A percentile compares a stretch with the other conserved stretches of the same genome.
Evolutionary conservation across 2,888 invertebrate species (phyloP).

Genomic region (Hipparchia sbordonii): DNA sequence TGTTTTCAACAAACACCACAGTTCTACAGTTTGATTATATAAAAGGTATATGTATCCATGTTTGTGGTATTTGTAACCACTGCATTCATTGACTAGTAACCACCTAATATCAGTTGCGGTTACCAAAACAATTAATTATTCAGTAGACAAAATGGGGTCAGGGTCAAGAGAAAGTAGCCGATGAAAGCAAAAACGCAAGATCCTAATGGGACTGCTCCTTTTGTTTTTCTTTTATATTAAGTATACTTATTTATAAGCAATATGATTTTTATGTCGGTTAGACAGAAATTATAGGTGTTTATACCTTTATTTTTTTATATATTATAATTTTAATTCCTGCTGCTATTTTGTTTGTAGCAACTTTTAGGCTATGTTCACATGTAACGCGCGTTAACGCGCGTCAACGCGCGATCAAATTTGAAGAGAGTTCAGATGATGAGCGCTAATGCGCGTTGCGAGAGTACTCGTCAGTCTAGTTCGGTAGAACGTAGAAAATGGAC

Average conservation of each 20-base stretch:
- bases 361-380: no score
- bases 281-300: slow-evolving; percentile 3
- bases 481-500: no score
- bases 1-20: no score
- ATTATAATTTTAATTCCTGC: no score
- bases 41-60: background rate
- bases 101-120: background rate
- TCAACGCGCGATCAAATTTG: no score
- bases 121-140: slow-evolving; percentile 12
- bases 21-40: no score
- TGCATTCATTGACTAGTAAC: background rate
- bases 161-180: slow-evolving; percentile 8
- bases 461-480: no score
- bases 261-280: background rate
- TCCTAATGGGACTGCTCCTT: slow-evolving; percentile 13
- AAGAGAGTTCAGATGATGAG: no score
- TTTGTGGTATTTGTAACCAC: background rate
- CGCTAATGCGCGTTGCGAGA: no score
- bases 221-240: slow-evolving; percentile 5
- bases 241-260: background rate
- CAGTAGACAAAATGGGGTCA: slow-evolving; percentile 6
- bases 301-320: background rate
- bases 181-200: slow-evolving; percentile 9
- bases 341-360: no score
- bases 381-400: no score